Conservation (phyloP, 2,113 vertebrate species). For the Xyrauchen texanus region DNA sequence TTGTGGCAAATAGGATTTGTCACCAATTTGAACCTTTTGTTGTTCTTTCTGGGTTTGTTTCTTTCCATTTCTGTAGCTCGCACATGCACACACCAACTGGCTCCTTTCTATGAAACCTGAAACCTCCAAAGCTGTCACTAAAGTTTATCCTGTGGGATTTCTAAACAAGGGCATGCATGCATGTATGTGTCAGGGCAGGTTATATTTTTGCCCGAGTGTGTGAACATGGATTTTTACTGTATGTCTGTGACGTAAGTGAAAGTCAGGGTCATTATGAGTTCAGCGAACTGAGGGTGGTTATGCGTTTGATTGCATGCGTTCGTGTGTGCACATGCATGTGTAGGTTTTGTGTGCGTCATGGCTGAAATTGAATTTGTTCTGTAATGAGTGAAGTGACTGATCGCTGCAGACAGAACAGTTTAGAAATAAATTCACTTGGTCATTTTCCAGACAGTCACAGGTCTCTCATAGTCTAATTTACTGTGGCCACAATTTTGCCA, state of each 20-base stretch:
- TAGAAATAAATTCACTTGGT: neutral
- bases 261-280: constrained; percentile 20
- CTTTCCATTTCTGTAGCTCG: neutral
- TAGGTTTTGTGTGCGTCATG: neutral
- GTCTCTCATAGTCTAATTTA: neutral
- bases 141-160: constrained; percentile 16
- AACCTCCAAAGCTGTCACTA: constrained; percentile 19
- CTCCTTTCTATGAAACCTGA: constrained; percentile 2
- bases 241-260: constrained; percentile 22
- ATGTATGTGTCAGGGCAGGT: neutral
- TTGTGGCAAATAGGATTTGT: too few species aligned
- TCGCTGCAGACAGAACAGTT: neutral
- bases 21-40: too few species aligned
- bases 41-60: too few species aligned
- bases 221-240: constrained; percentile 21
- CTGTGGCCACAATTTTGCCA: neutral
- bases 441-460: neutral
- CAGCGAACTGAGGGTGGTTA: constrained; percentile 5
- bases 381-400: neutral
- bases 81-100: neutral
- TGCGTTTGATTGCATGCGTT: neutral
- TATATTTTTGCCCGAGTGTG: constrained; percentile 9
- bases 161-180: constrained; percentile 12
- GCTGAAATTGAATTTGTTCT: constrained; percentile 5
- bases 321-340: neutral